Percentiles rank a stretch among this genome's conserved stretches.
These are phyloP conservation scores for Panzeria rudis DNA, from an alignment of 2,888 invertebrate species.

Conservation along the genomic window DNA sequence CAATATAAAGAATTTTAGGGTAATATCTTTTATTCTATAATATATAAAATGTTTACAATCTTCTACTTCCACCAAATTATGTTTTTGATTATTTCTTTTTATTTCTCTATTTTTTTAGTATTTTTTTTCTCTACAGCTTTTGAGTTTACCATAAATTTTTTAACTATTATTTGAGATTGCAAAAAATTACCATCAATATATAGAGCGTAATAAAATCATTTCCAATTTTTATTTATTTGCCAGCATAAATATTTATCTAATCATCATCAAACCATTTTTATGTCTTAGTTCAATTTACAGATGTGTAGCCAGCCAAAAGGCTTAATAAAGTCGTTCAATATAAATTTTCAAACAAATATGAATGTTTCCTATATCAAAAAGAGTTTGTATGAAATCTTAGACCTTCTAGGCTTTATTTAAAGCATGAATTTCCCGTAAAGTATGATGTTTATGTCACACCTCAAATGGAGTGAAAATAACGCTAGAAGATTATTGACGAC, in stretches of 20 bases:
- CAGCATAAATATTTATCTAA: constrained; percentile 69
- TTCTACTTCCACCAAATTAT: constrained; percentile 34
- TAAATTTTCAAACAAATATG: constrained; percentile 52
- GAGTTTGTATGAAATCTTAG: constrained; percentile 24
- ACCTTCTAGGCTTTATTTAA: constrained; percentile 55
- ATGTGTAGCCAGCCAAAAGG: constrained; percentile 50
- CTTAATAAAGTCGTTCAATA: constrained; percentile 58
- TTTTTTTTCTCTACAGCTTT: not conserved
- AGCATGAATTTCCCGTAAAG: constrained; percentile 62
- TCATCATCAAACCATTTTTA: constrained; percentile 61
- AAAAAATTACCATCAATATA: constrained; percentile 46
- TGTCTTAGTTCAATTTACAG: constrained; percentile 50
- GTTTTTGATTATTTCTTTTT: constrained; percentile 20
- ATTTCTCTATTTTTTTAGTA: not conserved
- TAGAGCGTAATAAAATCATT: constrained; percentile 35
- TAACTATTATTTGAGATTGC: constrained; percentile 44
- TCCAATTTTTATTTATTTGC: constrained; percentile 36
- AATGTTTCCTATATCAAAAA: constrained; percentile 4
- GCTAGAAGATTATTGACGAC: constrained; percentile 20
- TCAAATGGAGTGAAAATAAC: constrained; percentile 56
- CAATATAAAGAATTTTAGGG: no score
- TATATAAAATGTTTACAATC: not conserved
- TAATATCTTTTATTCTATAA: no score
- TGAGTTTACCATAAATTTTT: constrained; percentile 22
- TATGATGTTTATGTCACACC: constrained; percentile 73